Conservation (phyloP, 2,888 invertebrate genomes). For the Megalurothrips usitatus region DNA sequence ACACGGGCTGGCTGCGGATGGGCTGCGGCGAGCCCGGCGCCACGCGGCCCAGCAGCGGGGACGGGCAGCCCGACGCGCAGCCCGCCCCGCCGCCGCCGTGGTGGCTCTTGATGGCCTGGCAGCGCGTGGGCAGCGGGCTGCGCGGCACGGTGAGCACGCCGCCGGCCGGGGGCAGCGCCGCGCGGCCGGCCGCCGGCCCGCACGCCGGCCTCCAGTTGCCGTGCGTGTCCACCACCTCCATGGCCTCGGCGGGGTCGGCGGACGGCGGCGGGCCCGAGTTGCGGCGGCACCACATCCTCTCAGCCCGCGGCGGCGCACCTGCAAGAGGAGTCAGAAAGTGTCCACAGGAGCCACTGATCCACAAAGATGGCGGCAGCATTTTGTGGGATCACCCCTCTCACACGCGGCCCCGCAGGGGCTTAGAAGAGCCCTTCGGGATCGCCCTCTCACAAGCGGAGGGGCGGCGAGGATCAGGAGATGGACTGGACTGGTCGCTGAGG, state of each 20-base stretch:
- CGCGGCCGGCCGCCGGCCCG: background rate
- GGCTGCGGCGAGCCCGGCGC: constrained; percentile 13
- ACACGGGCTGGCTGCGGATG: constrained; percentile 16
- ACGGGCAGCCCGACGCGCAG: background rate
- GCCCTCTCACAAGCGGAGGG: no score
- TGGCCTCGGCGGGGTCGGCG: constrained; percentile 2
- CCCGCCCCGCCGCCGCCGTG: no score
- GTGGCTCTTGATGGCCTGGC: background rate
- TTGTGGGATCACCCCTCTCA: no score
- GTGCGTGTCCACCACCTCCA: constrained; percentile 4
- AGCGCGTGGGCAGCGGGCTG: constrained; percentile 14
- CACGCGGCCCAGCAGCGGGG: background rate
- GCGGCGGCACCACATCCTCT: constrained; percentile 5
- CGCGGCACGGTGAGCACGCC: background rate
- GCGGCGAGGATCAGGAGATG: no score
- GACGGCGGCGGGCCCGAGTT: background rate
- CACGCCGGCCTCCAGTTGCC: constrained; percentile 14
- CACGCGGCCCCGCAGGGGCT: no score
- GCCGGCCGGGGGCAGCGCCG: background rate
- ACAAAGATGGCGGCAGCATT: background rate
- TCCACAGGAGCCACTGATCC: background rate
- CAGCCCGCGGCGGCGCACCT: background rate
- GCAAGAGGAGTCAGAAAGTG: background rate
- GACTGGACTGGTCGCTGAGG: no score
- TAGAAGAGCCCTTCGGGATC: no score